These are phyloP conservation scores for Phoenicopterus ruber DNA, from an alignment of 2,113 vertebrate species.

Conservation along the genomic window DNA sequence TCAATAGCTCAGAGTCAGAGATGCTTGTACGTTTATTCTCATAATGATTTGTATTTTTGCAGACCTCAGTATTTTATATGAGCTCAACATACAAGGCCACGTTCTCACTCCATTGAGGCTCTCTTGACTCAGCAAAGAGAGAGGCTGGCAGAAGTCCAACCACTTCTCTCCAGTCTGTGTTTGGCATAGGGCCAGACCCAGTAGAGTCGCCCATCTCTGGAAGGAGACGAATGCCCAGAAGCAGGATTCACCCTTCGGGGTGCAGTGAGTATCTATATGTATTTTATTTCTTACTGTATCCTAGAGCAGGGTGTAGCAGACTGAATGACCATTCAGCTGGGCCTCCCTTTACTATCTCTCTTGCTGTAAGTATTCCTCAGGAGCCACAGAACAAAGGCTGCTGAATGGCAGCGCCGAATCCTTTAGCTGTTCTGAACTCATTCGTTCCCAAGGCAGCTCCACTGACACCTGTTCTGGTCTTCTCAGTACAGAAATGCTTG, in stretches of 20 bases:
- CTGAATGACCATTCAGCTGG: neutral
- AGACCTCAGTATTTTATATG: neutral
- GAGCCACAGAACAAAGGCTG: neutral
- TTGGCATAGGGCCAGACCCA: neutral
- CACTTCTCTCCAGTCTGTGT: neutral
- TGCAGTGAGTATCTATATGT: neutral
- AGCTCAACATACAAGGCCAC: neutral
- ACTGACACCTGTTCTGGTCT: neutral
- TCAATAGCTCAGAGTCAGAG: neutral
- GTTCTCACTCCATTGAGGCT: neutral
- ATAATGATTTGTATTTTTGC: neutral
- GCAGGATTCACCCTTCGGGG: neutral
- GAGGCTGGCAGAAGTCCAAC: neutral
- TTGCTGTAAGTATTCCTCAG: neutral
- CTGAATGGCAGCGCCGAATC: neutral
- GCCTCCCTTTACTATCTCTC: neutral
- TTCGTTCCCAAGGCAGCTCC: neutral
- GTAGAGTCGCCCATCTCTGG: neutral
- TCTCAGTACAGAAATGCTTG: neutral
- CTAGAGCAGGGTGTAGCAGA: neutral
- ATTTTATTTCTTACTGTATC: neutral
- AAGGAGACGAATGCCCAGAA: neutral
- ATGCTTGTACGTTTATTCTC: neutral
- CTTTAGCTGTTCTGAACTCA: neutral
- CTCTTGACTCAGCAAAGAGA: conserved; percentile 33